phyloP scores from a whole-genome alignment of 2,113 vertebrate species.

The Narcine bancroftii region DNA sequence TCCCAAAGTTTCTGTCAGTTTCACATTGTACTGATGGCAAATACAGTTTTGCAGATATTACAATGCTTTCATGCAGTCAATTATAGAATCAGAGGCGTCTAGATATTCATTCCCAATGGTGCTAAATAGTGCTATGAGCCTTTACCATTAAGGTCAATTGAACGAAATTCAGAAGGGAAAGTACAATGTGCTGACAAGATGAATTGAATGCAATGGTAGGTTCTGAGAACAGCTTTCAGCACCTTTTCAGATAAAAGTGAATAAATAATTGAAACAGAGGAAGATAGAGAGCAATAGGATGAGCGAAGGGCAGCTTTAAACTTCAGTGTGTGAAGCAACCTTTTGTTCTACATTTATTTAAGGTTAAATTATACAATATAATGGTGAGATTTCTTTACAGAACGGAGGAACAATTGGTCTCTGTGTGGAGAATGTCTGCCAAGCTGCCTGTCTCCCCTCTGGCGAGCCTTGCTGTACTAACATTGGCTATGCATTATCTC shows the following conservation, averaged over 20 bases:
- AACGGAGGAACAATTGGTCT: background rate
- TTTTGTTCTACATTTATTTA: background rate
- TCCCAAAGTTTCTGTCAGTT: no score
- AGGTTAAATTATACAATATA: background rate
- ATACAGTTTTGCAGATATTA: no score
- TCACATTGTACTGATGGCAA: no score
- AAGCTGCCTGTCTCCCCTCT: no score
- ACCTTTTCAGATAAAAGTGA: slow-evolving; percentile 6
- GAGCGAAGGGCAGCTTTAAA: background rate
- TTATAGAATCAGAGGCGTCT: background rate
- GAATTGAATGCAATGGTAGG: background rate
- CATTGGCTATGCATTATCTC: no score
- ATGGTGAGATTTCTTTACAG: background rate
- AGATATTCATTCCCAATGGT: no score
- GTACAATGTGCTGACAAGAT: no score
- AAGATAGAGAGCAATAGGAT: background rate
- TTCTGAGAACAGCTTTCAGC: background rate
- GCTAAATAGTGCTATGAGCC: no score
- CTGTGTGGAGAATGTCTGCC: no score
- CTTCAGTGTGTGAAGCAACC: background rate
- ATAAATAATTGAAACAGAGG: slow-evolving; percentile 8
- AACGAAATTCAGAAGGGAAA: no score
- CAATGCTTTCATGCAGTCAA: background rate
- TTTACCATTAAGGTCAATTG: no score
- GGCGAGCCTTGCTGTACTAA: no score